Evolutionary conservation across 2,797 vertebrate species (phyloP), one percentile per base, ranked within the genome.

Genomic region (Hydrolagus colliei): DNA sequence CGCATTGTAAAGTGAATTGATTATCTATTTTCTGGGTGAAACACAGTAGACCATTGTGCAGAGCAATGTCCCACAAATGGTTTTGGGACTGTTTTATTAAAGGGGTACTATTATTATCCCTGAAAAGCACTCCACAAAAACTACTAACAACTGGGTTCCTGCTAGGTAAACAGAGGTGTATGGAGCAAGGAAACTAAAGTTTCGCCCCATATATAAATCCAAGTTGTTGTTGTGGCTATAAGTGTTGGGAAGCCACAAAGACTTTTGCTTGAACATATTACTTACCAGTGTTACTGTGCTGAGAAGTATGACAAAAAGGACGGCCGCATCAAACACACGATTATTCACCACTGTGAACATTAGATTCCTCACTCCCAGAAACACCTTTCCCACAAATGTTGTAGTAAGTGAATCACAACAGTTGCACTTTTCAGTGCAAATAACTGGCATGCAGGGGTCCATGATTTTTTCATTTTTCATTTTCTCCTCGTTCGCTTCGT

Each of bases 271-370:
- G 14, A 71, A 84, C 52, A 68, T 86, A 68, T 41, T 82, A 72
- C 27, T 85, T 75, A 32, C 27, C 5, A 84, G 87, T 88, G 10
- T 41, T 67, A 76, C 22, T 88, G 12, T 8, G 6, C 73, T 88
- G 62, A 62, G 86, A 76, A 85, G 35, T 86, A 8, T 59, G 75
- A 71, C 87, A n/a, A 89, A 89, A 79, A 86, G 41, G 73, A 87
- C 86, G 84, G 71, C 86, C 75, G 72, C 32, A 14, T n/a, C 1
- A 35, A 87, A 87, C n/a, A 72, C 86, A 86, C 86, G 67, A 79
- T 85, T 89, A 86, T 89, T 89, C 87, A 88, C 88, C 82, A 87
- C 79, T 86, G 89, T 85, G 87, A 86, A 87, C 72, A 16, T 67
- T 11, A 75, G 8, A 10, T 14, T 68, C 73, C 86, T 86, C 59